phyloP scores from a whole-genome alignment of 2,113 vertebrate species.

The Calypte anna region DNA sequence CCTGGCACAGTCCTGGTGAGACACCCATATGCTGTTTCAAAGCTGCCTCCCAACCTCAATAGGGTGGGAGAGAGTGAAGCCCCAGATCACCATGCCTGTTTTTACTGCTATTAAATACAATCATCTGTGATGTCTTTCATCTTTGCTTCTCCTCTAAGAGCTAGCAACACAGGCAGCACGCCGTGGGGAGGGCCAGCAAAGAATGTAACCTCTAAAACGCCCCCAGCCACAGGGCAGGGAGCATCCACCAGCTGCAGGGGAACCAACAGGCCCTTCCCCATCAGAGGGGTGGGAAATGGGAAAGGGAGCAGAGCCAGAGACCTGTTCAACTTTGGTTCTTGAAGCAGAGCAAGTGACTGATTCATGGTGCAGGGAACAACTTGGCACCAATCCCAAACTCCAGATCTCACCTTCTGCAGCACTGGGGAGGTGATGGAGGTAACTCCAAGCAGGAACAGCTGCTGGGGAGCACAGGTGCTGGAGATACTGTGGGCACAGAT shows the following conservation, averaged over 20 bases:
- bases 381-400: neutral
- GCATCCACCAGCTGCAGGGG: fast-evolving
- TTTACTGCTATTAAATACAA: slow-evolving; percentile 33
- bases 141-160: slow-evolving; percentile 5
- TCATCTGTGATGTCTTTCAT: slow-evolving; percentile 43
- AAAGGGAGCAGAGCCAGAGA: neutral
- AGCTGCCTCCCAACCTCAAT: neutral
- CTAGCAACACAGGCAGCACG: neutral
- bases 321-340: neutral
- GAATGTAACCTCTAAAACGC: neutral
- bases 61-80: neutral
- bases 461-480: fast-evolving
- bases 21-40: neutral
- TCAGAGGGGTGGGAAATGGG: neutral
- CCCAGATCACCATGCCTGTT: neutral
- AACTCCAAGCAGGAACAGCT: neutral
- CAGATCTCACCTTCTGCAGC: neutral
- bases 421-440: fast-evolving
- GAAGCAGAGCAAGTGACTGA: neutral
- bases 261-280: fast-evolving
- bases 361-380: fast-evolving
- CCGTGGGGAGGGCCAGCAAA: neutral
- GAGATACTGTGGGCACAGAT: neutral
- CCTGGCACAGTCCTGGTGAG: fast-evolving
- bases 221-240: neutral